Evolutionary conservation across 2,797 vertebrate species (phyloP).

Genomic region (Siniperca obscura): DNA sequence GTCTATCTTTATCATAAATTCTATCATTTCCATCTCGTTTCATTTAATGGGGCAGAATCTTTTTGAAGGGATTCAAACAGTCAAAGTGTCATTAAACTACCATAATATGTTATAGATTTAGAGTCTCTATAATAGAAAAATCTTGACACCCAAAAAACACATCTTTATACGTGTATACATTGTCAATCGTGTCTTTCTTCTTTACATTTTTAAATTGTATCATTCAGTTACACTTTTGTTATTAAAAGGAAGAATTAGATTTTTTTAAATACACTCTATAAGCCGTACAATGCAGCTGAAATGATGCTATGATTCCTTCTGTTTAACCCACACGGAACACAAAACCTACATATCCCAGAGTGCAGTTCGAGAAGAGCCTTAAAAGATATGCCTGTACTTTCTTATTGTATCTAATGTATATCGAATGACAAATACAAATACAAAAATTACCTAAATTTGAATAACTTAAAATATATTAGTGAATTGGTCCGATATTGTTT

Average conservation of each 20-base stretch:
- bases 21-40: neutral
- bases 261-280: neutral
- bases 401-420: neutral
- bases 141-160: neutral
- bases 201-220: neutral
- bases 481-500: fast-evolving
- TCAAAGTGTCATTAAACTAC: neutral
- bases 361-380: conserved; percentile 28
- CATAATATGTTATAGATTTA: neutral
- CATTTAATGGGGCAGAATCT: neutral
- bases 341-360: conserved; percentile 73
- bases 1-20: neutral
- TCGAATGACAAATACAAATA: fast-evolving
- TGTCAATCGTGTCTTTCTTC: neutral
- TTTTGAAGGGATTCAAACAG: fast-evolving
- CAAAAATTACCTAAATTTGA: fast-evolving
- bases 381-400: conserved; percentile 48
- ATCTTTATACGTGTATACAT: neutral
- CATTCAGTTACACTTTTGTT: neutral
- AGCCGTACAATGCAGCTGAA: too few species aligned
- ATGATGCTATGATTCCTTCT: too few species aligned
- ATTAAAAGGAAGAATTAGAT: neutral
- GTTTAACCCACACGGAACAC: neutral
- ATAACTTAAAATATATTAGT: fast-evolving
- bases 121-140: neutral